Evolutionary conservation across 2,888 invertebrate genomes (phyloP).

Genomic region (Ichneumon xanthorius): DNA sequence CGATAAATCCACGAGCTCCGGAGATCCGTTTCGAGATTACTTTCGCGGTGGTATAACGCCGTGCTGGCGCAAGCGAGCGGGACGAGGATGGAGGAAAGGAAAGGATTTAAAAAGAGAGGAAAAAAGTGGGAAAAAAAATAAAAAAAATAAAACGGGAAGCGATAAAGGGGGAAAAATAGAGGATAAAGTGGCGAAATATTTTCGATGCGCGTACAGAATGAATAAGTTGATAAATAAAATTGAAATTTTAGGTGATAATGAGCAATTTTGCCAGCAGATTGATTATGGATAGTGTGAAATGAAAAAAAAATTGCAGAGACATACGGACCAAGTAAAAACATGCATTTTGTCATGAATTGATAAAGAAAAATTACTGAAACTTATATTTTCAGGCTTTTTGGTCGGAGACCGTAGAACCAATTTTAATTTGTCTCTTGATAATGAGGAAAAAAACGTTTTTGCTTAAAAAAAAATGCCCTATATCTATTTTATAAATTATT

Average conservation of each 20-base stretch:
- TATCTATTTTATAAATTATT: too few species aligned
- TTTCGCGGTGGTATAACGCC: constrained; percentile 67
- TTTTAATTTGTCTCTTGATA: too few species aligned
- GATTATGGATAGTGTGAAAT: background rate
- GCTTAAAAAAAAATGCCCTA: too few species aligned
- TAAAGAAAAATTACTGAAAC: too few species aligned
- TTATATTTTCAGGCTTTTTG: too few species aligned
- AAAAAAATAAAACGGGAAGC: constrained; percentile 32
- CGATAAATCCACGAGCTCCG: constrained; percentile 71
- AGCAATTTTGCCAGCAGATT: background rate
- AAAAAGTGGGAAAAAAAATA: background rate
- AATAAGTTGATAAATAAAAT: constrained; percentile 9
- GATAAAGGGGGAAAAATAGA: constrained; percentile 22
- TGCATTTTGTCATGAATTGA: too few species aligned
- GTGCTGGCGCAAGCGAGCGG: constrained; percentile 35
- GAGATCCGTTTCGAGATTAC: constrained; percentile 73
- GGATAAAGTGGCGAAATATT: constrained; percentile 59
- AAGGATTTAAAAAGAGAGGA: constrained; percentile 12
- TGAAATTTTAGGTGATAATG: background rate
- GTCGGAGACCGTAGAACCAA: too few species aligned
- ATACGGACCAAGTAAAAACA: too few species aligned
- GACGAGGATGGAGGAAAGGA: constrained; percentile 23
- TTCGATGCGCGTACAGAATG: constrained; percentile 58
- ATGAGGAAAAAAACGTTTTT: too few species aligned
- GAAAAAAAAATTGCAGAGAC: too few species aligned